Percentiles rank a stretch among this genome's conserved stretches.
phyloP scores from a whole-genome alignment of 2,888 invertebrate species.

The Nipponacmea schrenckii region DNA sequence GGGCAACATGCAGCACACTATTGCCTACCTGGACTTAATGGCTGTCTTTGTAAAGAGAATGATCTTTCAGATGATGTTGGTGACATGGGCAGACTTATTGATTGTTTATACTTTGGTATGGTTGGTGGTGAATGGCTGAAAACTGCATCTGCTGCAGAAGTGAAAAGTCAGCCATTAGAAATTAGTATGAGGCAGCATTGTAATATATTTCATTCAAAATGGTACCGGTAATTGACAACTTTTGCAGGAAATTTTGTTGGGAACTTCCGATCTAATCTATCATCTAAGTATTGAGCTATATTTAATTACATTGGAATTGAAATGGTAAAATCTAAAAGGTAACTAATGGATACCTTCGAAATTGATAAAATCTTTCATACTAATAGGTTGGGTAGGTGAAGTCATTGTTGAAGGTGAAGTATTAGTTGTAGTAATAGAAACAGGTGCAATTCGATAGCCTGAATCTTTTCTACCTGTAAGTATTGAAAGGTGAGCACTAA shows the following conservation, averaged over 20 bases:
- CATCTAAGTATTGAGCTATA: too few relatives aligned
- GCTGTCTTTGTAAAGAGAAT: neutral
- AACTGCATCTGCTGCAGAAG: slow-evolving; percentile 2
- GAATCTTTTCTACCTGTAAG: neutral
- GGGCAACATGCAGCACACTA: too few relatives aligned
- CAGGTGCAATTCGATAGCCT: neutral
- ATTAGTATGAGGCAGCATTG: too few relatives aligned
- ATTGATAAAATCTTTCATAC: slow-evolving; percentile 6
- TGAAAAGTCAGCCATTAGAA: neutral
- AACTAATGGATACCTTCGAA: neutral
- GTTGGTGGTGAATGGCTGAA: slow-evolving; percentile 3
- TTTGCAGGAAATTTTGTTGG: too few relatives aligned
- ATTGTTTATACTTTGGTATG: neutral
- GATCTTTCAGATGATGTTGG: slow-evolving; percentile 3
- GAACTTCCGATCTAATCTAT: too few relatives aligned
- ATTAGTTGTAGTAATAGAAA: neutral
- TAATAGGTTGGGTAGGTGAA: neutral
- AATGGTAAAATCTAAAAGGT: too few relatives aligned
- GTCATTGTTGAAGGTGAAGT: neutral
- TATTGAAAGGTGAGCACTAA: too few relatives aligned
- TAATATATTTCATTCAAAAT: too few relatives aligned
- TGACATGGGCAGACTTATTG: slow-evolving; percentile 3
- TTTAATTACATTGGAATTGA: too few relatives aligned
- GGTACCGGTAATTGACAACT: too few relatives aligned
- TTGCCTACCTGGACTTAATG: neutral